Evolutionary conservation across 2,888 invertebrate species (phyloP), one percentile per base, ranked within the genome.

Genomic region (Nymphalis polychloros): DNA sequence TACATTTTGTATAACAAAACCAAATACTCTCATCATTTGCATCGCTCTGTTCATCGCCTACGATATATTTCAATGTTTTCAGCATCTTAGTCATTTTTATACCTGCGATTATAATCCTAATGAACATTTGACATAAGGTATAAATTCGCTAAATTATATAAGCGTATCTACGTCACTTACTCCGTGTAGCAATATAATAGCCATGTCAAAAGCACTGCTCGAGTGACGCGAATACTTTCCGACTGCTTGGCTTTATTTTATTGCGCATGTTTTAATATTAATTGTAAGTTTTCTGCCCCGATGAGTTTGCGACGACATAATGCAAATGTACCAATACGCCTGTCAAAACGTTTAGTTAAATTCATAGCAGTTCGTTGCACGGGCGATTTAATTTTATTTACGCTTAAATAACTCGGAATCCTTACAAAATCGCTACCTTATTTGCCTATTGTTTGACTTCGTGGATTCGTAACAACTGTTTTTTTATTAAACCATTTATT

Each of bases 231-330:
- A 83, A 90, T 88, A 84, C 85, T 87, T 90, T 89, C 89, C 89
- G 87, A 88, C 86, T 86, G 86, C 86, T 88, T 88, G 87, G 77
- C 81, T 90, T 84, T 85, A 87, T 88, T 89, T 89, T 88, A 90
- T 87, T 87, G 89, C 80, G 90, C 90, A 90, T 90, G 88, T 89
- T 88, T 90, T 88, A 90, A 90, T 89, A 90, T 89, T 90, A 89
- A 90, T 90, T 89, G 88, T 89, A 87, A 89, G 89, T 90, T 89
- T 89, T 89, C 88, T 81, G 81, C 76, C 74, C 81, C 81, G 84
- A 76, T 83, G 84, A 78, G 73, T 80, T 65, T 73, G 72, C 79
- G 81, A 83, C 80, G 79, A 81, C 79, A 79, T 82, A 80, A 87
- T 84, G 84, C 80, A 85, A 86, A 87, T 86, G 79, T 81, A 76